These are phyloP conservation scores for Phocoena phocoena DNA, from an alignment of 2,113 vertebrate species.

Conservation along the genomic window DNA sequence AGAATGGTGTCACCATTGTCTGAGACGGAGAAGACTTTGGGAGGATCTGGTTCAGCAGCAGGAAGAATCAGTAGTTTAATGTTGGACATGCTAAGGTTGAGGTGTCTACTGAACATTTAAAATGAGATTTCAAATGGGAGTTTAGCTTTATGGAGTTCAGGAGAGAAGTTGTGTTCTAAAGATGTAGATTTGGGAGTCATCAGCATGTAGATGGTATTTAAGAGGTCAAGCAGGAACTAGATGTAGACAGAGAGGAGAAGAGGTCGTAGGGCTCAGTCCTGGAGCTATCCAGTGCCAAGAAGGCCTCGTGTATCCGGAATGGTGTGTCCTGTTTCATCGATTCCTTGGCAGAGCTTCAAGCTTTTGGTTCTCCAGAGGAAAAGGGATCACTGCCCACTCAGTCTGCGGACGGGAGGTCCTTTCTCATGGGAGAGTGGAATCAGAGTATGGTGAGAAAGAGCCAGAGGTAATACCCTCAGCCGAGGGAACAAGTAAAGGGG, in stretches of 20 bases:
- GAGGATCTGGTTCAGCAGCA: background rate
- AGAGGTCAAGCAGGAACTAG: background rate
- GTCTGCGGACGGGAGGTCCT: background rate
- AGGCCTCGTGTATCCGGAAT: background rate
- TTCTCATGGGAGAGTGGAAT: background rate
- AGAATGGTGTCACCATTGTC: background rate
- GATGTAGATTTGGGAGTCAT: background rate
- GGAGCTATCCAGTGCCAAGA: too few species aligned
- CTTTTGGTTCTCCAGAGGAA: background rate
- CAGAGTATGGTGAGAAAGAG: background rate
- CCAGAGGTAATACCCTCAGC: background rate
- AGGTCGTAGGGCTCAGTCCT: background rate
- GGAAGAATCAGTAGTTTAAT: background rate
- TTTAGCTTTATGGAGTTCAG: background rate
- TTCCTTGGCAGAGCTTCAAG: background rate
- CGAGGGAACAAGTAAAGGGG: background rate
- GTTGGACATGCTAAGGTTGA: background rate
- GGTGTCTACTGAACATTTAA: background rate
- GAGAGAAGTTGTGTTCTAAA: background rate
- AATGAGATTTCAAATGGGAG: background rate
- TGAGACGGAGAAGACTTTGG: background rate
- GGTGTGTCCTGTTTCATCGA: accelerated
- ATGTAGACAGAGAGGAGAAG: background rate
- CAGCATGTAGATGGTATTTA: background rate
- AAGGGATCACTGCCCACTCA: background rate